Percentiles rank a stretch among this genome's conserved stretches.
Conservation (phyloP, 2,113 vertebrate species). For the Ceyx melanurus region DNA sequence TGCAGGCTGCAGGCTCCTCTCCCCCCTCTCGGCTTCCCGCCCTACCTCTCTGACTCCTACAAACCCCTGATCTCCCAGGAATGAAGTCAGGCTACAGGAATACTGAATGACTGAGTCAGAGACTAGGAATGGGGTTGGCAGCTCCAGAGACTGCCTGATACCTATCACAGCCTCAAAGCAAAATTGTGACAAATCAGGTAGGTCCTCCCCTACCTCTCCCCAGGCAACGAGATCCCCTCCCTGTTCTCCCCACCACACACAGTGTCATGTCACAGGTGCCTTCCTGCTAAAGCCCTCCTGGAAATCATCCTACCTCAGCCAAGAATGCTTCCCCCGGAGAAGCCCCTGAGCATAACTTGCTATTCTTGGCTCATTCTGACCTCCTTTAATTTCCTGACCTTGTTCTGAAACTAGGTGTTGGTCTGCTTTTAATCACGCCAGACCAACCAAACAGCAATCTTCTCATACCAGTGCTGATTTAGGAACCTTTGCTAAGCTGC, state of each 20-base stretch:
- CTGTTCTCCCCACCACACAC: neutral
- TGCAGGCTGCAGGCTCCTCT: neutral
- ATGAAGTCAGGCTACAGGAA: constrained; percentile 39
- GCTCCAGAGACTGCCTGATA: neutral
- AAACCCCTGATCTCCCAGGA: constrained; percentile 12
- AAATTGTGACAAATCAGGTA: constrained; percentile 8
- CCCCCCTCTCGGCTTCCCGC: neutral
- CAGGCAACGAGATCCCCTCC: neutral
- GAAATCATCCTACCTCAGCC: neutral
- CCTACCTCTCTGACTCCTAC: neutral
- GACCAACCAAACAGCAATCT: constrained; percentile 19
- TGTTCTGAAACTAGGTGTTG: constrained; percentile 47
- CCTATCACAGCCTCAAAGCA: neutral
- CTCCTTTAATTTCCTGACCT: constrained; percentile 61
- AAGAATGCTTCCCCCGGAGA: neutral
- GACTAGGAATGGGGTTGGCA: constrained; percentile 6
- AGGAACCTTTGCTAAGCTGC: constrained; percentile 12
- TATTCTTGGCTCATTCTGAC: constrained; percentile 46
- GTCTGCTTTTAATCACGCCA: constrained; percentile 21
- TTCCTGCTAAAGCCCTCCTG: neutral
- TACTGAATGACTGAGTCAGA: constrained; percentile 35
- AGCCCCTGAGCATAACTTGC: constrained; percentile 1
- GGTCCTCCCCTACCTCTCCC: neutral
- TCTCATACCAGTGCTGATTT: constrained; percentile 2
- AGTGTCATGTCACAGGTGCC: neutral